These are phyloP conservation scores for Lasioglossum baleicum DNA, from an alignment of 1,140 invertebrate species.

Conservation along the genomic window DNA sequence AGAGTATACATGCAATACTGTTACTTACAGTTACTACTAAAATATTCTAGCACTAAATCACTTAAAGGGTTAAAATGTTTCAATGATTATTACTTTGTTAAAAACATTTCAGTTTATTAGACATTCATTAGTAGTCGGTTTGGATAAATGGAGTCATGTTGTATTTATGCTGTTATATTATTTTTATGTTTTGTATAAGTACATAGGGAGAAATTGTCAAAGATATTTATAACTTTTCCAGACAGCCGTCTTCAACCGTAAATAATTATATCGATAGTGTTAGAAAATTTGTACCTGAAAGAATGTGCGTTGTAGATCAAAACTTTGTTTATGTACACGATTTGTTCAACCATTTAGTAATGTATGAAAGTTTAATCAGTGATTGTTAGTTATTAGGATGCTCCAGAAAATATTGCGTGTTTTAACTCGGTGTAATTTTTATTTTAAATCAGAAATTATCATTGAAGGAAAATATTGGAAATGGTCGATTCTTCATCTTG, in stretches of 20 bases:
- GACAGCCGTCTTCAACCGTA: too few relatives aligned
- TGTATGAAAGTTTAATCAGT: too few relatives aligned
- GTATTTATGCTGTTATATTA: neutral
- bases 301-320: neutral
- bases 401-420: too few relatives aligned
- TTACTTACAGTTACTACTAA: too few relatives aligned
- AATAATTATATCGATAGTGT: neutral
- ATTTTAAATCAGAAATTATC: too few relatives aligned
- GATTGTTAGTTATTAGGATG: too few relatives aligned
- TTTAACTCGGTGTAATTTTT: too few relatives aligned
- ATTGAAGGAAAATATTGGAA: too few relatives aligned
- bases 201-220: neutral
- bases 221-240: neutral
- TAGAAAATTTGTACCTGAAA: slow-evolving; percentile 6
- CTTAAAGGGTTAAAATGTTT: too few relatives aligned
- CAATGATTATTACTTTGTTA: neutral
- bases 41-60: too few relatives aligned
- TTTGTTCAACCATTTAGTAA: neutral
- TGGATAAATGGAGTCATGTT: neutral
- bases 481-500: too few relatives aligned
- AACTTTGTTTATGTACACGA: neutral
- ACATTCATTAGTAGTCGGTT: neutral
- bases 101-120: neutral
- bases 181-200: neutral
- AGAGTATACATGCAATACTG: too few relatives aligned